Conservation (phyloP, 2,113 vertebrate genomes). For the Emydura subglobosa region DNA sequence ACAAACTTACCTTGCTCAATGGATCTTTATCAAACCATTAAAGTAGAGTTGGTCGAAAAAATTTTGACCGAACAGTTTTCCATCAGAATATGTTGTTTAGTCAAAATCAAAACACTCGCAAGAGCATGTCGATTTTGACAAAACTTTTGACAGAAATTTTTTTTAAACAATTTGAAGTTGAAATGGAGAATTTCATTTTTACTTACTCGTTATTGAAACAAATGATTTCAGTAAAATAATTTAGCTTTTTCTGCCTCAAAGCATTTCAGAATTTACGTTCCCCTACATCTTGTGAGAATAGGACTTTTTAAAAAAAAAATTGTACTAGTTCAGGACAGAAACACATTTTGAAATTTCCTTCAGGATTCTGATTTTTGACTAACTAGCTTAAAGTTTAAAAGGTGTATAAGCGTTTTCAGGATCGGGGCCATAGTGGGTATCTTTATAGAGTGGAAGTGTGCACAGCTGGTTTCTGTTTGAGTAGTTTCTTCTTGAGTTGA, state of each 20-base stretch:
- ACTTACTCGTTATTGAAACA: neutral
- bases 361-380: neutral
- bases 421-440: neutral
- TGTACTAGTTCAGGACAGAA: neutral
- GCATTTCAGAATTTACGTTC: neutral
- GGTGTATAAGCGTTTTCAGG: neutral
- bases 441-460: neutral
- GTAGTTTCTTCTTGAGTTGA: constrained; percentile 49
- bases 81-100: neutral
- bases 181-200: neutral
- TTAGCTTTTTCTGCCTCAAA: neutral
- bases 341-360: neutral
- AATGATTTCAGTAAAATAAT: neutral
- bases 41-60: neutral
- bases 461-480: neutral
- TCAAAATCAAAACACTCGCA: neutral
- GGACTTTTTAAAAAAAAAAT: neutral
- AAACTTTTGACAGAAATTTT: too few relatives aligned
- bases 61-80: neutral
- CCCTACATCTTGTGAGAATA: neutral
- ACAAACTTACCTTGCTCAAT: neutral
- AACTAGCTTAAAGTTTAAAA: neutral
- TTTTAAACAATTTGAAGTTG: neutral
- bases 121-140: too few relatives aligned
- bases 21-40: neutral